Evolutionary conservation across 2,797 vertebrate genomes (phyloP), one percentile per base, ranked within the genome.

Genomic region (Sebastes dallii): DNA sequence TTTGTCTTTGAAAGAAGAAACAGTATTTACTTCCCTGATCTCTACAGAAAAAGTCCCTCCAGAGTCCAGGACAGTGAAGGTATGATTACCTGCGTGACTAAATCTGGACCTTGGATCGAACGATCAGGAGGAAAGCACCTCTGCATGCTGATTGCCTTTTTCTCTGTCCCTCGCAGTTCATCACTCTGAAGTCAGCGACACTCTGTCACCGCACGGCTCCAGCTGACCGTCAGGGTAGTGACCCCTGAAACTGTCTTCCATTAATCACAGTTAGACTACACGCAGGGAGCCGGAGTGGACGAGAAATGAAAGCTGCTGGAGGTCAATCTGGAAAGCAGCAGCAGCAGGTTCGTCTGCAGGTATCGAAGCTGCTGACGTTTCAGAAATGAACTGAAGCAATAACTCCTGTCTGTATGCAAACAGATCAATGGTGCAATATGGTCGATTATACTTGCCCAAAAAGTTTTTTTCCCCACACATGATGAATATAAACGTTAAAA

Each of bases 261-360:
- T 92, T 88, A 86, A 88, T 92, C 89, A 92, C 59, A 82, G 71
- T 70, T 29, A 75, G 82, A 78, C 76, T 22, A 74, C 71, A 52
- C 14, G 1, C 27, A 39, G 79, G 61, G 72, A 76, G 73, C 71
- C 52, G 1, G 13, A 10, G 46, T 77, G 80, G 77, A 67, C 55
- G 16, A 87, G 72, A 72, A 78, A 82, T 86, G 76, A 78, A 81
- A 77, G 75, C 46, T 29, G 55, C 85, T 75, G 75, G 81, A 84
- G 81, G 85, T 83, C 79, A 24, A 14, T 64, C 70, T 24, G 36
- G 36, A 39, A 30, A 66, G 54, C 69, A 34, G 77, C 65, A 25
- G 70, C 52, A 22, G 66, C 50, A 30, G 68, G 62, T 78, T 76
- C 18, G 6, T 25, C 74, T 25, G 27, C 34, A 66, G 59, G 65